Evolutionary conservation across 2,113 vertebrate genomes (phyloP), one percentile per base, ranked within the genome.

Genomic region (Plectropomus leopardus): DNA sequence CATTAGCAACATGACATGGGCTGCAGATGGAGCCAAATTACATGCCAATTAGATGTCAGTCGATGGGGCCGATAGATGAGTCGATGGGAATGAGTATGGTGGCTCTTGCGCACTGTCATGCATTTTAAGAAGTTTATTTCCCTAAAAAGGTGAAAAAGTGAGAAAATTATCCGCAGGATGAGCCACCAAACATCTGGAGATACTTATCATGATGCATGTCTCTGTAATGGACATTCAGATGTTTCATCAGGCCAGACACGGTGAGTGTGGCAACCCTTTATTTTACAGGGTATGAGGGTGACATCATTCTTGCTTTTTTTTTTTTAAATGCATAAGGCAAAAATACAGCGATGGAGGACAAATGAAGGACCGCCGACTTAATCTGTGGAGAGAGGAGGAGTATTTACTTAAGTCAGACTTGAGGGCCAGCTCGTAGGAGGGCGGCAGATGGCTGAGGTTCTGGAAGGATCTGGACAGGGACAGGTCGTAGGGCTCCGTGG

Each of bases 381-480:
- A 95, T 86, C 91, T 95, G 92, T 96, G 96, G 79, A 96, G 94
- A 86, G 95, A 96, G 65, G 94, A 96, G 88, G 95, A 96, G 89
- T 96, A 97, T 95, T 97, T 98, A 95, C 97, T 97, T 76, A 97
- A 91, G 89, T 99, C 98, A 28, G 95, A 90, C 93, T 97, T 97
- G 76, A 97, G 85, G 0, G 97, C 95, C 64, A 97, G 95, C 92
- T 99, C 97, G 0, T 98, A 99, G 79, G 98, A 97, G 1, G 97
- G 97, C 5, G 96, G 97, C 61, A 98, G 96, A 86, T 98, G 98
- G 61, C 97, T 96, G 90, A 99, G 96, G 93, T 98, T 99, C 96
- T 99, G 98, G 95, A 98, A 99, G 79, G 97, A 99, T 72, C 97
- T 95, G 81, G 98, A 99, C 92, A 99, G 98, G 58, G 97, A 98